A percentile compares a stretch with the other conserved stretches of the same genome.
These are phyloP conservation scores for Castor canadensis DNA, from an alignment of 2,113 vertebrate species.

Conservation along the genomic window DNA sequence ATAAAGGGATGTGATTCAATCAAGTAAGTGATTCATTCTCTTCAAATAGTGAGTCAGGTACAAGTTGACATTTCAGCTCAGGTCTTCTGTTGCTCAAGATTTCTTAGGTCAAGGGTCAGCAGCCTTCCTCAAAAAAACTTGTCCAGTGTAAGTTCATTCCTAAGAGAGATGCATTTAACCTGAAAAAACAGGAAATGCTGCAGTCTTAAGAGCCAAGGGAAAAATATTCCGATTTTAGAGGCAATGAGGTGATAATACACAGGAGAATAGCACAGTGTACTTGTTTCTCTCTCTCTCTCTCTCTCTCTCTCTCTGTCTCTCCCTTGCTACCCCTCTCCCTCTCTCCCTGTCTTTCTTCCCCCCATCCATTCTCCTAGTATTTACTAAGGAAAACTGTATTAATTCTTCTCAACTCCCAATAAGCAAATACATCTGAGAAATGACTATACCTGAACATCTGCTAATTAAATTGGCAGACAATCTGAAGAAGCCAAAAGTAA, in stretches of 20 bases:
- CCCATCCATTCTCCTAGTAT: background rate
- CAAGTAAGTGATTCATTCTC: conserved; percentile 37
- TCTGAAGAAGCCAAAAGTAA: background rate
- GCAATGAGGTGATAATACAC: background rate
- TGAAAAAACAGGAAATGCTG: background rate
- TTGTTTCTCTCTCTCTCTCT: background rate
- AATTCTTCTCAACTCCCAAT: background rate
- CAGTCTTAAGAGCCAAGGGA: background rate
- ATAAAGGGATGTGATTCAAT: conserved; percentile 5
- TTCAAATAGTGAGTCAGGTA: conserved; percentile 45
- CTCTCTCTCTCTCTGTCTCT: background rate
- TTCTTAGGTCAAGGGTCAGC: conserved; percentile 16
- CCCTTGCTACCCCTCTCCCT: background rate
- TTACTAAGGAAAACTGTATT: background rate
- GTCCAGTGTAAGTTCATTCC: background rate
- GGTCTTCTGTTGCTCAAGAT: background rate
- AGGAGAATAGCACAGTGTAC: background rate
- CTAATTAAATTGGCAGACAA: background rate
- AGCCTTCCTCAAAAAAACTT: background rate
- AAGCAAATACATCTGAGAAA: conserved; percentile 22
- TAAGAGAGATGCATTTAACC: background rate
- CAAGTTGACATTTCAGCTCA: conserved; percentile 37
- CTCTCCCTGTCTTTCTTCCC: background rate
- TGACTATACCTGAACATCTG: background rate
- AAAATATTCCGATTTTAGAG: background rate